Conservation (phyloP, 2,113 vertebrate species). For the western clawed frog (Xenopus tropicalis) region DNA sequence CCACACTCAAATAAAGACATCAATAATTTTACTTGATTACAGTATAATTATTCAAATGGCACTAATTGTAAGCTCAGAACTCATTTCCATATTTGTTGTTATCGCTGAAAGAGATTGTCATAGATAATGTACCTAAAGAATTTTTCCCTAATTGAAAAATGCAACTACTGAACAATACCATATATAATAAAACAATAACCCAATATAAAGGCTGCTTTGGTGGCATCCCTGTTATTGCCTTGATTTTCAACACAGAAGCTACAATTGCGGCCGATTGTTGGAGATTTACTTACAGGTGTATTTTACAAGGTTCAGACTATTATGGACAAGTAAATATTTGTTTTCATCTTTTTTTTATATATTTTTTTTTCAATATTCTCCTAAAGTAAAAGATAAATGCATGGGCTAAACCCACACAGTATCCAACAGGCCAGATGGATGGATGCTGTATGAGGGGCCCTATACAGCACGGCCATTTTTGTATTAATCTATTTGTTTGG, state of each 20-base stretch:
- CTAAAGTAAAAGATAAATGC: too few species aligned
- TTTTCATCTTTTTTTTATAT: too few species aligned
- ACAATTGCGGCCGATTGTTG: too few species aligned
- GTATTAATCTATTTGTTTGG: too few species aligned
- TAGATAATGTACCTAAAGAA: slow-evolving; percentile 58
- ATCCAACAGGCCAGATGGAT: too few species aligned
- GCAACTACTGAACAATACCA: slow-evolving; percentile 53
- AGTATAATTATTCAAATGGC: slow-evolving; percentile 71
- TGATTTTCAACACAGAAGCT: slow-evolving; percentile 9
- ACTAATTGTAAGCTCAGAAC: slow-evolving; percentile 61
- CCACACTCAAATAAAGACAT: slow-evolving; percentile 62
- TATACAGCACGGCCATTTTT: too few species aligned
- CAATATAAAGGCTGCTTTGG: slow-evolving; percentile 46
- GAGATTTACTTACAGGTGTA: too few species aligned
- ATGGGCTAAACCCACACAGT: too few species aligned
- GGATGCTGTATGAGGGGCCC: too few species aligned
- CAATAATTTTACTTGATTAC: slow-evolving; percentile 70
- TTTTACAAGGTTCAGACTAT: too few species aligned
- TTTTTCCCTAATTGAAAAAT: slow-evolving; percentile 62
- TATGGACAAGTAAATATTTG: too few species aligned
- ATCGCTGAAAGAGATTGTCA: slow-evolving; percentile 60
- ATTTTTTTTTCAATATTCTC: too few species aligned
- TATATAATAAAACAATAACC: slow-evolving; percentile 48
- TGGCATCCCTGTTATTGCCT: slow-evolving; percentile 46
- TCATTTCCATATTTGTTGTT: slow-evolving; percentile 64